These are phyloP conservation scores for Therioaphis trifolii DNA, from an alignment of 2,888 invertebrate species.

Conservation along the genomic window DNA sequence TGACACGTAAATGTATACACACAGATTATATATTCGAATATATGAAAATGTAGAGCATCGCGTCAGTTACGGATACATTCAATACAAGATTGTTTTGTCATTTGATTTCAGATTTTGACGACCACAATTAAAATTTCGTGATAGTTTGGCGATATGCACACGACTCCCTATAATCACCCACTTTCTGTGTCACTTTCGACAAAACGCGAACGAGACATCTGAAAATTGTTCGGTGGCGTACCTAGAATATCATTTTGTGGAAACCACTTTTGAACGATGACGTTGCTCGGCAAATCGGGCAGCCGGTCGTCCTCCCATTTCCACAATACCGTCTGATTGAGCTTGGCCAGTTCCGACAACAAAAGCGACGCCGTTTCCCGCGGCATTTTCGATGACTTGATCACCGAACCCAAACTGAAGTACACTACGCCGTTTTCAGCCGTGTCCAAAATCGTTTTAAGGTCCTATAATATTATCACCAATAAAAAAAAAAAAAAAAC, in stretches of 20 bases:
- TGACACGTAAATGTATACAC: too few relatives aligned
- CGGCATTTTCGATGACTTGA: slow-evolving; percentile 46
- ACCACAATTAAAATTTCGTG: too few relatives aligned
- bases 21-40: too few relatives aligned
- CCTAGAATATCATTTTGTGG: slow-evolving; percentile 61
- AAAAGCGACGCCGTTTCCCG: neutral
- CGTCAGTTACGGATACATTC: too few relatives aligned
- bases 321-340: slow-evolving; percentile 57
- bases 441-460: slow-evolving; percentile 23
- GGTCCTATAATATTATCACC: neutral
- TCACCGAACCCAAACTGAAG: slow-evolving; percentile 58
- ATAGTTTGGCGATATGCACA: too few relatives aligned
- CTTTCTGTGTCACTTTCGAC: too few relatives aligned
- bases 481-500: neutral
- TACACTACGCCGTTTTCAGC: slow-evolving; percentile 44
- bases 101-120: too few relatives aligned
- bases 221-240: too few relatives aligned
- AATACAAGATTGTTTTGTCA: too few relatives aligned
- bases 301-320: slow-evolving; percentile 53
- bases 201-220: too few relatives aligned
- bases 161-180: too few relatives aligned
- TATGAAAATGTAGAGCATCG: too few relatives aligned
- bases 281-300: slow-evolving; percentile 39
- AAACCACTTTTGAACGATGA: slow-evolving; percentile 57
- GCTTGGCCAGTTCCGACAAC: slow-evolving; percentile 26